Percentiles rank a stretch among this genome's conserved stretches.
Conservation (phyloP, 2,888 invertebrate genomes). For the Orchestes rusci region DNA sequence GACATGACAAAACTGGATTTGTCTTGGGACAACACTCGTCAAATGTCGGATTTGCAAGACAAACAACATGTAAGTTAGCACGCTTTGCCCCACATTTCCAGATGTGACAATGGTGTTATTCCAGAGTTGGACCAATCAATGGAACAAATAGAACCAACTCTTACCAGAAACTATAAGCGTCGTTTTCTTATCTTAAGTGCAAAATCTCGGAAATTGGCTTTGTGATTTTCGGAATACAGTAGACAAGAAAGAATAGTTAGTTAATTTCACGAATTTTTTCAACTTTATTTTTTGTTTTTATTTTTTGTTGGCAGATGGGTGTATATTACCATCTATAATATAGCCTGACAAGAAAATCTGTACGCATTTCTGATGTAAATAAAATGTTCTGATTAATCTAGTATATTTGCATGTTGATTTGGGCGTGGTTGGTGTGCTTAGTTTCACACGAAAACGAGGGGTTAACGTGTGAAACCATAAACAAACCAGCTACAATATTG, state of each 20-base stretch:
- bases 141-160: constrained; percentile 41
- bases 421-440: no score
- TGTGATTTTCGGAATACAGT: constrained; percentile 42
- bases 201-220: constrained; percentile 40
- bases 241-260: neutral
- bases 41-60: constrained; percentile 40
- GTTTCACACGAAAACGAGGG: no score
- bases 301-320: no score
- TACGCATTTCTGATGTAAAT: constrained; percentile 41
- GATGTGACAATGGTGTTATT: no score
- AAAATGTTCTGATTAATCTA: constrained; percentile 27
- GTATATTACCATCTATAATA: no score
- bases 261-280: neutral
- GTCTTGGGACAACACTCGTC: constrained; percentile 36
- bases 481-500: no score
- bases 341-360: no score
- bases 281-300: neutral
- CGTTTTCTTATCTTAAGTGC: constrained; percentile 35
- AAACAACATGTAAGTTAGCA: constrained; percentile 39
- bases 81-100: neutral
- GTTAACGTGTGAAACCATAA: no score
- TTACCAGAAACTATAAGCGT: constrained; percentile 38
- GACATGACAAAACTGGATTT: constrained; percentile 38
- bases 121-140: constrained; percentile 51
- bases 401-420: constrained; percentile 22